Base-by-base conservation (phyloP, 2,113 vertebrate genomes). In the Hippocampus barbouri region DNA sequence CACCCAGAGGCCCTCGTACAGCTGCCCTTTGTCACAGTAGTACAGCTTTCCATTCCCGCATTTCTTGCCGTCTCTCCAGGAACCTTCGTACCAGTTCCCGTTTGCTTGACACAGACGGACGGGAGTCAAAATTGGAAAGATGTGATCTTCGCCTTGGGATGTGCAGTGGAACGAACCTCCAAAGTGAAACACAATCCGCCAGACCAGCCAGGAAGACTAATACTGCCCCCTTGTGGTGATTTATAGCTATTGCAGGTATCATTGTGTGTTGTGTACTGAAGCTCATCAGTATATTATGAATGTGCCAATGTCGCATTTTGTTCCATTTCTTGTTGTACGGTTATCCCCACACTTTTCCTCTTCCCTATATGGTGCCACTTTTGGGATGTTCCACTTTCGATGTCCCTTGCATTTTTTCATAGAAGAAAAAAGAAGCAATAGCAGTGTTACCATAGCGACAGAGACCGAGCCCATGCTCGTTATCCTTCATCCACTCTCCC, bases 1-100 rank as follows among this genome's bases (percentile, higher is more conserved):
- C 57, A 91, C 89, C 97, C 97, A 99, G 76, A 93, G 72, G 30
- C 96, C 96, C 82, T 96, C 92, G 34, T 95, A 94, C 45, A 97
- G 56, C 77, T 94, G 94, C 2, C 94, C 95, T 11, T 89, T 93
- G 70, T 95, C 90, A 69, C 89, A 53, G 49, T 94, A 92, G 88
- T 92, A 93, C 70, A 92, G 95, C 68, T 91, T 93, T 2, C 97
- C 97, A 0, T 77, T 56, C 0, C 97, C 96, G 0, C 94, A 92
- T 75, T 94, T 97, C 88, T 91, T 92, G 60, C 96, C 97, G 9
- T 93, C 80, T 74, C 86, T 88, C 96, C 97, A 98, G 4, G 23
- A 43, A 68, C 97, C 97, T 85, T 95, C 94, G 0, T 95, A 97
- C 41, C 94, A 89, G 74, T 96, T 96, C 72, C 90, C 88, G 40